Percentiles rank a stretch among this genome's conserved stretches.
Conservation (phyloP, 2,113 vertebrate species). For the Corythornis vintsioides region DNA sequence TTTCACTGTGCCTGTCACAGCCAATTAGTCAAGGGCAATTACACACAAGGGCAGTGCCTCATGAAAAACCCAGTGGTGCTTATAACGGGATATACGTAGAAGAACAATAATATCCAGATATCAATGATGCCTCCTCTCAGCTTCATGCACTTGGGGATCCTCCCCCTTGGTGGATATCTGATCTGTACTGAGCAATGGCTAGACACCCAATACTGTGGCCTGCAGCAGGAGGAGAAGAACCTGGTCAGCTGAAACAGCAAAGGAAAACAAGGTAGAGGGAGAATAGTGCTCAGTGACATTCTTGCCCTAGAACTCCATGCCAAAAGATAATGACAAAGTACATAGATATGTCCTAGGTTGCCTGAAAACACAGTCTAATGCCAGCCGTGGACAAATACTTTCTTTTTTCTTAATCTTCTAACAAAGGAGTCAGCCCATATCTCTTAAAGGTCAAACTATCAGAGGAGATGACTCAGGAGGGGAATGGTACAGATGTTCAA, state of each 20-base stretch:
- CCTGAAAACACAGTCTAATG: constrained; percentile 6
- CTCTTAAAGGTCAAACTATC: not conserved
- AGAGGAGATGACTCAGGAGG: not conserved
- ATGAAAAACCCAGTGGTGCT: not conserved
- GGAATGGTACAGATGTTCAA: not conserved
- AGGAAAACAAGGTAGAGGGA: not conserved
- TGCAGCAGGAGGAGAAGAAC: not conserved
- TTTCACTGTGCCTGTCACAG: not conserved
- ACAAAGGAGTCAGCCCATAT: not conserved
- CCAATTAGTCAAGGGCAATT: not conserved
- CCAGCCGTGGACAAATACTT: not conserved
- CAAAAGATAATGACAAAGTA: constrained; percentile 16
- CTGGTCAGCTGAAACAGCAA: not conserved
- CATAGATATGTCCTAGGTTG: not conserved
- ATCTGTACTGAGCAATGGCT: not conserved
- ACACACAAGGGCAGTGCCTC: not conserved
- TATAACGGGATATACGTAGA: not conserved
- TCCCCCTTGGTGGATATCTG: not conserved
- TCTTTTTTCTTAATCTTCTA: not conserved
- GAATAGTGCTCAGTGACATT: not conserved
- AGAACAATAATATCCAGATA: not conserved
- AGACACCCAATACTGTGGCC: not conserved
- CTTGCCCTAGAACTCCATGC: not conserved
- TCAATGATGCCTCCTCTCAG: not conserved
- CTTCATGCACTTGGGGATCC: not conserved